Conservation (phyloP, 2,888 invertebrate genomes). For the Drosophila barbarae region DNA sequence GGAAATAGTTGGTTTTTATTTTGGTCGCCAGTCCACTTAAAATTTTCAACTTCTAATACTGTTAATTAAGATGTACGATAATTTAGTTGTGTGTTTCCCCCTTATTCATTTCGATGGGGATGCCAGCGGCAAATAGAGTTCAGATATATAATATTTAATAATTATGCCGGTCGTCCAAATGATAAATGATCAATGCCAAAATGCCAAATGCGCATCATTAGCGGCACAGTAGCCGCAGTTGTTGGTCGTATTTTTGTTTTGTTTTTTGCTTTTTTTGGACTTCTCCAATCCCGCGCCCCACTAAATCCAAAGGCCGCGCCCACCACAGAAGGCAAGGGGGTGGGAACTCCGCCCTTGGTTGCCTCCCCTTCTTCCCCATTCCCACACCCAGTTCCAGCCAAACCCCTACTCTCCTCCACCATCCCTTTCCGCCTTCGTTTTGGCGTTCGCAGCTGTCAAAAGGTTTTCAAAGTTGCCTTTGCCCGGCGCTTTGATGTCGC, state of each 20-base stretch:
- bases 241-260: background rate
- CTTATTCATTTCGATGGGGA: background rate
- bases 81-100: background rate
- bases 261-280: slow-evolving; percentile 7
- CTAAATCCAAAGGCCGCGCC: slow-evolving; percentile 58
- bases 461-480: slow-evolving; percentile 71
- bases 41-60: background rate
- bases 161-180: slow-evolving; percentile 57
- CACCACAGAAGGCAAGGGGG: slow-evolving; percentile 48
- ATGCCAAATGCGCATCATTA: slow-evolving; percentile 65
- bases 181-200: slow-evolving; percentile 50
- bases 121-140: slow-evolving; percentile 39
- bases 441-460: slow-evolving; percentile 65
- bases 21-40: background rate
- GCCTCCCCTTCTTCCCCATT: slow-evolving; percentile 8
- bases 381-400: slow-evolving; percentile 12
- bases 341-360: slow-evolving; percentile 39
- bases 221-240: slow-evolving; percentile 38
- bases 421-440: slow-evolving; percentile 19
- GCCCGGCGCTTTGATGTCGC: slow-evolving; percentile 66
- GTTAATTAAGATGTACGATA: slow-evolving; percentile 10
- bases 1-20: background rate
- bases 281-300: slow-evolving; percentile 39
- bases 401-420: slow-evolving; percentile 5
- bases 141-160: slow-evolving; percentile 57